Conservation (phyloP, 1,140 invertebrate genomes). For the Heliothis subflexa region DNA sequence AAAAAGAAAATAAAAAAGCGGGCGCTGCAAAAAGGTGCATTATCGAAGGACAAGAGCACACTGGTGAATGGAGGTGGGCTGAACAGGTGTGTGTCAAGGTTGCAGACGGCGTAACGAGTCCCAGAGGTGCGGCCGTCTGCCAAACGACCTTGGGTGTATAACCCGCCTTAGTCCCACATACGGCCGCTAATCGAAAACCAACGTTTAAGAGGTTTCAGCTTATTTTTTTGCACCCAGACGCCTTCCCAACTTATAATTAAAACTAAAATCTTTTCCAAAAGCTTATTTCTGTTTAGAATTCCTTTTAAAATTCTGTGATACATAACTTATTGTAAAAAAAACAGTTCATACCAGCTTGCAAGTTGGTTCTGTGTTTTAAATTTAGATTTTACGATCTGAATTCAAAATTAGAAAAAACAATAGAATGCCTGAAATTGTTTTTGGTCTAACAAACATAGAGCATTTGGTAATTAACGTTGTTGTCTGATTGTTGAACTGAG, state of each 20-base stretch:
- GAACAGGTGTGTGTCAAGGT: slow-evolving; percentile 62
- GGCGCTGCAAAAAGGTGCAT: slow-evolving; percentile 35
- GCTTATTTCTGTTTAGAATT: background rate
- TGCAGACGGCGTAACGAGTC: slow-evolving; percentile 64
- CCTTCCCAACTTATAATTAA: slow-evolving; percentile 17
- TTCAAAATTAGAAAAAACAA: slow-evolving; percentile 23
- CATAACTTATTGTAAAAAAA: no score
- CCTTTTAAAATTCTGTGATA: background rate
- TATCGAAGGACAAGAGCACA: slow-evolving; percentile 19
- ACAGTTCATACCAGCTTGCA: no score
- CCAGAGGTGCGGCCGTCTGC: slow-evolving; percentile 49
- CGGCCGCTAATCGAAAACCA: slow-evolving; percentile 32
- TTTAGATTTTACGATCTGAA: slow-evolving; percentile 6
- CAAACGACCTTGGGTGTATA: slow-evolving; percentile 42
- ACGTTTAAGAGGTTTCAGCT: slow-evolving; percentile 27
- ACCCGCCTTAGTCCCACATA: slow-evolving; percentile 23
- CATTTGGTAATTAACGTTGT: slow-evolving; percentile 15
- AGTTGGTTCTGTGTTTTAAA: background rate
- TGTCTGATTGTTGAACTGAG: slow-evolving; percentile 18
- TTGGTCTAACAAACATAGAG: slow-evolving; percentile 30
- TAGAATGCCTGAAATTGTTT: slow-evolving; percentile 18
- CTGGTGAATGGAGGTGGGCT: slow-evolving; percentile 45
- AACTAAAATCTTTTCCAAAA: slow-evolving; percentile 23
- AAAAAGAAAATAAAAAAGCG: slow-evolving; percentile 11
- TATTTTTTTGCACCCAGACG: slow-evolving; percentile 2